These are phyloP conservation scores for Xyliphius kryptos DNA, from an alignment of 2,113 vertebrate genomes.

Conservation along the genomic window DNA sequence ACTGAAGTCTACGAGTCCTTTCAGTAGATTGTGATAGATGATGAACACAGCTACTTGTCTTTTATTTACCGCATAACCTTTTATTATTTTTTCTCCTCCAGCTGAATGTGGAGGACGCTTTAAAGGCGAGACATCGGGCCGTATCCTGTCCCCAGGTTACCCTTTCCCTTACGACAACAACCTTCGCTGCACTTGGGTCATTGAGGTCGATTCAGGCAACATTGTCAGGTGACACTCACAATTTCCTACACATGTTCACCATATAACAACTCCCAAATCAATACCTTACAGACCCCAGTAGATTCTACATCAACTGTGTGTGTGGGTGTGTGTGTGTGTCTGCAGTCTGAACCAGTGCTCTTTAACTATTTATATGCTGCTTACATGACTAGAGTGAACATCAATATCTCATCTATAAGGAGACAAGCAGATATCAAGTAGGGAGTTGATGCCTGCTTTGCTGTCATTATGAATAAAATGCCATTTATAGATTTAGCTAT, in stretches of 20 bases:
- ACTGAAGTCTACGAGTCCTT: too few species aligned
- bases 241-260: slow-evolving; percentile 51
- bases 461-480: too few species aligned
- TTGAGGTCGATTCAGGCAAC: slow-evolving; percentile 95
- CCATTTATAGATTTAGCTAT: too few species aligned
- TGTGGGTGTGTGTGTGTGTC: too few species aligned
- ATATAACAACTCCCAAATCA: background rate
- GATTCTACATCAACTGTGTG: slow-evolving; percentile 3
- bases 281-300: slow-evolving; percentile 7
- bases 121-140: slow-evolving; percentile 90
- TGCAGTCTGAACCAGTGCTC: background rate
- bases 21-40: too few species aligned
- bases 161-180: slow-evolving; percentile 98
- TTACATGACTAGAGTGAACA: background rate
- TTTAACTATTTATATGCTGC: slow-evolving; percentile 27
- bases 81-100: too few species aligned
- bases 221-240: slow-evolving; percentile 81
- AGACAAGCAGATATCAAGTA: slow-evolving; percentile 8
- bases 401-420: slow-evolving; percentile 25
- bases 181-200: slow-evolving; percentile 90
- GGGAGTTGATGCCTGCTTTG: slow-evolving; percentile 6
- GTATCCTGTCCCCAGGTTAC: slow-evolving; percentile 94
- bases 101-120: slow-evolving; percentile 97
- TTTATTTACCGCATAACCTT: too few species aligned
- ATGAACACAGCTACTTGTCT: too few species aligned